These are phyloP conservation scores for Pelosia muscerda DNA, from an alignment of 2,888 invertebrate genomes.

Conservation along the genomic window DNA sequence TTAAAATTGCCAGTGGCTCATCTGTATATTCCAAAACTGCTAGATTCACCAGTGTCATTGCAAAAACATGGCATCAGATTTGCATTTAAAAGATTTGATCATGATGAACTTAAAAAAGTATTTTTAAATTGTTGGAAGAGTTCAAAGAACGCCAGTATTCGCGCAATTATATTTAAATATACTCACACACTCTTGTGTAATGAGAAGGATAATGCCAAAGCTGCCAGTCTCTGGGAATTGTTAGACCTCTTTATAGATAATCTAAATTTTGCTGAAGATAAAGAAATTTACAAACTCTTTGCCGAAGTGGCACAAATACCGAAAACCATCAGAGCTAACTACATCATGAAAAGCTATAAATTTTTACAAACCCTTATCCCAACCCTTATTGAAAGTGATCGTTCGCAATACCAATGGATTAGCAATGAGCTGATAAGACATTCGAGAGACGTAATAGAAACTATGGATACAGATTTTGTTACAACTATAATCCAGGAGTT, in stretches of 20 bases:
- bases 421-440: constrained; percentile 48
- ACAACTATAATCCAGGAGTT: constrained; percentile 58
- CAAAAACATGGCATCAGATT: constrained; percentile 75
- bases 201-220: constrained; percentile 58
- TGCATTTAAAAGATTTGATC: constrained; percentile 62
- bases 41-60: constrained; percentile 69
- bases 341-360: constrained; percentile 63
- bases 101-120: constrained; percentile 56
- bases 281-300: constrained; percentile 63
- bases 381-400: constrained; percentile 43
- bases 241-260: constrained; percentile 67
- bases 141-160: constrained; percentile 68
- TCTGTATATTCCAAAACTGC: constrained; percentile 59
- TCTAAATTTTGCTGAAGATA: constrained; percentile 67
- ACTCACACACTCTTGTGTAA: constrained; percentile 62
- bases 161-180: constrained; percentile 67
- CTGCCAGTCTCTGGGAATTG: constrained; percentile 60
- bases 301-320: constrained; percentile 57
- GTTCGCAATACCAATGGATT: constrained; percentile 40
- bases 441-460: constrained; percentile 61
- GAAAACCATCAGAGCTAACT: constrained; percentile 55
- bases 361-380: constrained; percentile 60
- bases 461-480: constrained; percentile 61
- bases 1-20: constrained; percentile 54
- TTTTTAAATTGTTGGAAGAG: constrained; percentile 65